Conservation (phyloP, 2,113 vertebrate species). For the Narcine bancroftii region DNA sequence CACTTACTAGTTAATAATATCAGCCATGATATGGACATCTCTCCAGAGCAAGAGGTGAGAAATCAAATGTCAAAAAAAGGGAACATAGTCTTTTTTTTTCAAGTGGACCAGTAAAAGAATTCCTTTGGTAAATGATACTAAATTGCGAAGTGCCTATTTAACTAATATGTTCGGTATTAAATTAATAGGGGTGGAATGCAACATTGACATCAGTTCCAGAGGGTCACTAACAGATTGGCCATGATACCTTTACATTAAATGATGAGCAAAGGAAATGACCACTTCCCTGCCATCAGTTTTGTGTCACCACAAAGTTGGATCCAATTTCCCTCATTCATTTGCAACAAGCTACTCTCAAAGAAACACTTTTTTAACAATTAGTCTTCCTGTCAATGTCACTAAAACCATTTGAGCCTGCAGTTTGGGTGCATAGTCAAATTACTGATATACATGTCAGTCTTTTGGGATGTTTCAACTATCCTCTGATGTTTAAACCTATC, state of each 20-base stretch:
- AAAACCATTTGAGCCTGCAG: slow-evolving; percentile 8
- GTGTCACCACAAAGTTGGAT: neutral
- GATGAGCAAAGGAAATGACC: neutral
- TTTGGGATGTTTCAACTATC: neutral
- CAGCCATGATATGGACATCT: neutral
- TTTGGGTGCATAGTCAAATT: neutral
- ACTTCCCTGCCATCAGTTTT: neutral
- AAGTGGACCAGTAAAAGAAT: neutral
- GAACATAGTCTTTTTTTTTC: neutral
- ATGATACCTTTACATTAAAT: neutral
- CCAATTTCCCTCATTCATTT: neutral
- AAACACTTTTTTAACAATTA: neutral
- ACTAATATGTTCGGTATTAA: neutral
- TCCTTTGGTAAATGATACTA: neutral
- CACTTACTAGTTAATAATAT: neutral
- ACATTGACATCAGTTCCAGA: neutral
- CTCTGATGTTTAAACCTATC: neutral
- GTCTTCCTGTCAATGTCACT: neutral
- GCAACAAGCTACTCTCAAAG: neutral
- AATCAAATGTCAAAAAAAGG: neutral
- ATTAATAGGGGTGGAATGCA: neutral
- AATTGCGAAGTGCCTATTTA: neutral
- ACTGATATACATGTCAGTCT: neutral
- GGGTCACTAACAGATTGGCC: neutral
- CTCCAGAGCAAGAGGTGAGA: neutral